These are phyloP conservation scores for Tokudaia muenninki DNA, from an alignment of 2,797 vertebrate species.

Conservation along the genomic window DNA sequence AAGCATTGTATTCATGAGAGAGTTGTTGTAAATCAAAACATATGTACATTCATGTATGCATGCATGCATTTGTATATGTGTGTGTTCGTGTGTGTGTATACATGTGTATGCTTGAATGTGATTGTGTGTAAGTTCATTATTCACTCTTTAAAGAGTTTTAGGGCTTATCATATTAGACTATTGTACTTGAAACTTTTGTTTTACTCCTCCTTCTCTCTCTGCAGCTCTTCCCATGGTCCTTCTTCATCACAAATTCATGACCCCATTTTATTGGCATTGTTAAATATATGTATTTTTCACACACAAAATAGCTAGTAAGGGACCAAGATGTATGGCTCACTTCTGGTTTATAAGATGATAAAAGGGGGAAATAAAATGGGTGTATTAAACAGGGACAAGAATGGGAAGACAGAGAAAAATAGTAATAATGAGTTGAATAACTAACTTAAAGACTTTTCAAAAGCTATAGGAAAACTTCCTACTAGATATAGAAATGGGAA, in stretches of 20 bases:
- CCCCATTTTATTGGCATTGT: background rate
- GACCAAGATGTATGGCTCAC: background rate
- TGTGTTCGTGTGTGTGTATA: background rate
- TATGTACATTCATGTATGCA: no score
- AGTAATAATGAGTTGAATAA: background rate
- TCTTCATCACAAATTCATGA: background rate
- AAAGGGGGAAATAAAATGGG: background rate
- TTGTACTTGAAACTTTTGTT: background rate
- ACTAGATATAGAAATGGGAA: background rate
- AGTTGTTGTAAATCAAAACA: background rate
- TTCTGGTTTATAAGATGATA: background rate
- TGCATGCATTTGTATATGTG: no score
- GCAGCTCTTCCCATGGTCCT: background rate
- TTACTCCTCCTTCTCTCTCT: background rate
- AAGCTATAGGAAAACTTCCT: background rate
- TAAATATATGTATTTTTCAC: background rate
- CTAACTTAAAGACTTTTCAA: background rate
- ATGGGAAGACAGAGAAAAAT: background rate
- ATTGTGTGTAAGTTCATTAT: background rate
- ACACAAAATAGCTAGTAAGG: no score
- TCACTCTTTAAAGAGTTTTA: background rate
- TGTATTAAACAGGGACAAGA: background rate
- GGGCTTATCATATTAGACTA: background rate
- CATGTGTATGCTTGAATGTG: background rate
- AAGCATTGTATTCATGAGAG: background rate